Evolutionary conservation across 1,140 invertebrate genomes (phyloP), one percentile per base, ranked within the genome.

Genomic region (Polypedilum vanderplanki): DNA sequence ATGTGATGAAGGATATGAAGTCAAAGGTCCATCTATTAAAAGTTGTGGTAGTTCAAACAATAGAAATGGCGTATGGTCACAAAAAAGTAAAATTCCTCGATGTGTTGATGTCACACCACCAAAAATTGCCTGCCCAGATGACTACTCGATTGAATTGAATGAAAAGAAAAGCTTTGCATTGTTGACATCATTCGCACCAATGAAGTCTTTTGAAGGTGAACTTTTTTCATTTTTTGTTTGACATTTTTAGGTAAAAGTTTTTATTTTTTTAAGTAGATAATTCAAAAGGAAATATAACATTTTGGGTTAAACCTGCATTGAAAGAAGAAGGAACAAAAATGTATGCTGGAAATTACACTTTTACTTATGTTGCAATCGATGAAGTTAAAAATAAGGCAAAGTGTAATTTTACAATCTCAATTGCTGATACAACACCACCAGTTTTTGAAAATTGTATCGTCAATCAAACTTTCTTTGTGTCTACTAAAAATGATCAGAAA

Each of bases 401-500:
- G 75, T 88, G 87, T 77, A 83, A 81, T 76, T 87, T 88, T 75
- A 83, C 80, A 70, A 80, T 88, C 7, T 83, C 81, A 67, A 82
- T 80, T 79, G 41, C 79, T 88, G 89, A 91, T 79, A 82, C 80
- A 1, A 86, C 90, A 78, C 84, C 87, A 22, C 90, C 90, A 9
- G 83, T 81, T 15, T 81, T 90, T 2, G 89, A 91, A 78, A 83
- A 85, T 74, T 91, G 90, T 79, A 80, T 86, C 7, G 87, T 86
- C 76, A 88, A 88, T 1, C 82, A 85, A 3, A 81, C 84, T 18
- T 86, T 87, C 76, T 80, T 88, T 2, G 85, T 84, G 10, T 77
- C 80, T 15, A 81, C 84, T 15, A 79, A 80, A 41, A 80, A 79
- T 9, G 79, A 79, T 7, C 77, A 81, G 41, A 84, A 84, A 77